These are phyloP conservation scores for Tamias sibiricus DNA, from an alignment of 2,113 vertebrate genomes.

Conservation along the genomic window DNA sequence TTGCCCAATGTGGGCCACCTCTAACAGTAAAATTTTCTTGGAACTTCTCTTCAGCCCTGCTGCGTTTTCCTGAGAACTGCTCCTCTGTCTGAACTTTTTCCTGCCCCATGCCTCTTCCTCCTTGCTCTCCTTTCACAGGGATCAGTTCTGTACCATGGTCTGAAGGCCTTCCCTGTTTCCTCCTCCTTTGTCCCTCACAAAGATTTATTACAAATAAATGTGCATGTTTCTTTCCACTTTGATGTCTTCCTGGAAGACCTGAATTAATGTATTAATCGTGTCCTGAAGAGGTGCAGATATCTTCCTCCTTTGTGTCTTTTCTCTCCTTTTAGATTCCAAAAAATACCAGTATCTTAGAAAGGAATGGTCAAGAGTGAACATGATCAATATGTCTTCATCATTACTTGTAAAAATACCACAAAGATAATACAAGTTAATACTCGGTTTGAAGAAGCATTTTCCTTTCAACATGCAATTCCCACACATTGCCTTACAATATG, in stretches of 20 bases:
- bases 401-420: neutral
- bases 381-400: neutral
- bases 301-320: neutral
- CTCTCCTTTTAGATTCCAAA: neutral
- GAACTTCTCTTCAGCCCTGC: neutral
- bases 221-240: neutral
- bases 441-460: neutral
- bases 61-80: neutral
- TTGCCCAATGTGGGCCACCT: rapidly evolving
- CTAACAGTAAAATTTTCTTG: neutral
- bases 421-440: neutral
- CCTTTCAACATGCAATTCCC: neutral
- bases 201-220: neutral
- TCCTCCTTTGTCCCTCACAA: neutral
- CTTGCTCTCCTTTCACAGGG: neutral
- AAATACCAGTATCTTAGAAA: neutral
- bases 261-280: neutral
- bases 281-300: neutral
- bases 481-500: neutral
- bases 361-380: neutral
- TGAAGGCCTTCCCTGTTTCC: neutral
- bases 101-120: neutral
- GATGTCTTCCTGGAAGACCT: neutral
- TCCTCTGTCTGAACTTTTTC: neutral
- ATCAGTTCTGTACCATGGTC: neutral